Evolutionary conservation across 2,888 invertebrate genomes (phyloP).

Genomic region (Ommatoiulus sabulosus): DNA sequence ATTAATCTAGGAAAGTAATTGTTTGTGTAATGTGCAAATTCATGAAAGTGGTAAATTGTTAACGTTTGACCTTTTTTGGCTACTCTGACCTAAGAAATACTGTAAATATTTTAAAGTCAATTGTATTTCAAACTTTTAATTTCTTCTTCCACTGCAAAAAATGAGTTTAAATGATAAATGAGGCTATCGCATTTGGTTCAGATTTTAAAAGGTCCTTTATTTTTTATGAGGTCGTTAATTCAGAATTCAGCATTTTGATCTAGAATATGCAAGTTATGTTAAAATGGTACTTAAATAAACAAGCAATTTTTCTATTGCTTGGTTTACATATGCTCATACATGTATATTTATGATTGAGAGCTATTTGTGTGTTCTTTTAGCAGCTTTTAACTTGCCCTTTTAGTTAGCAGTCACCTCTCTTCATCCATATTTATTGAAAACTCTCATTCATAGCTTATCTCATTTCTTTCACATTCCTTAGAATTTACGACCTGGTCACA

Average conservation of each 20-base stretch:
- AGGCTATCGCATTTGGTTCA: too few species aligned
- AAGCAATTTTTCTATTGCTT: conserved; percentile 6
- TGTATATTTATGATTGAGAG: neutral
- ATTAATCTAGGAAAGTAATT: too few species aligned
- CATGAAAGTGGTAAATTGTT: too few species aligned
- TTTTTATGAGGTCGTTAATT: too few species aligned
- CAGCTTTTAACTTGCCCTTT: neutral
- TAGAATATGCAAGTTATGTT: neutral
- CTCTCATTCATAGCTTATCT: neutral
- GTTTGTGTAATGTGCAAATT: too few species aligned
- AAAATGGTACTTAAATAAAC: neutral
- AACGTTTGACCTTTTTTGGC: too few species aligned
- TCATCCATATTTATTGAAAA: conserved; percentile 8
- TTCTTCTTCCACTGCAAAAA: too few species aligned
- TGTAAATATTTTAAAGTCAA: too few species aligned
- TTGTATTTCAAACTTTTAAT: too few species aligned
- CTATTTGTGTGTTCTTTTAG: neutral
- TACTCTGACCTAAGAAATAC: too few species aligned
- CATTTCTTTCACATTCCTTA: conserved; percentile 12
- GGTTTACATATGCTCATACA: neutral
- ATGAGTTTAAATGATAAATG: too few species aligned
- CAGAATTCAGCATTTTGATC: neutral
- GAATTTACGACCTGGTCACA: neutral
- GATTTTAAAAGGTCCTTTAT: too few species aligned
- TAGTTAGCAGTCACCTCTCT: neutral